Base-by-base conservation (phyloP, 2,888 invertebrate genomes). In the Caenorhabditis wallacei region DNA sequence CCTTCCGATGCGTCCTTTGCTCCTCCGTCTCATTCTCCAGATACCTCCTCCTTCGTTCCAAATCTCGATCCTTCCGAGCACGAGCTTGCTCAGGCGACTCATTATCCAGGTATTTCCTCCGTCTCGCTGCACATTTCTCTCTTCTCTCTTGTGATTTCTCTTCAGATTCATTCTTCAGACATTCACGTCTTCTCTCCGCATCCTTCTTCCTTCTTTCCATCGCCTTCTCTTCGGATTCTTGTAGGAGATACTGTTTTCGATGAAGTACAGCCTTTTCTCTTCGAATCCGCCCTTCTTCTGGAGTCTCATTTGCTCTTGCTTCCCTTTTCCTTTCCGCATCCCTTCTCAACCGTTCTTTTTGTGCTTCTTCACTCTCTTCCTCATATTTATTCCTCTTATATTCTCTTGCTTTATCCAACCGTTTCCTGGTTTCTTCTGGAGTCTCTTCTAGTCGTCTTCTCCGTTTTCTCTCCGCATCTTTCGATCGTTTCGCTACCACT, bases 181-280 rank as follows among this genome's bases (percentile, higher is more conserved):
- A 51, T n/a, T 53, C 30, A 22, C 66, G 51, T 40, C 66, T 35
- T 53, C 66, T 30, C 8, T 35, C 53, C 13, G 66, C 66, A 40
- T 66, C 48, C 22, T 66, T 66, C 18, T 35, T 35, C 18, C n/a
- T 56, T 56, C 56, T 13, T 30, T 5, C 56, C 13, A 26, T 2
- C 4, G 56, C 35, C 20, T 56, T 56, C 5, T 48, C 46, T 7
- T n/a, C 46, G 1, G 46, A 48, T 18, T 48, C 46, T 2, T 48
- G 13, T 8, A 13, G 2, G 18, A 48, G 18, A 18, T 48, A 48
- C 18, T 48, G 7, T 18, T 48, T 48, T 18, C 46, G 13, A 18
- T 48, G 46, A 2, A 48, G 2, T 18, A 13, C n/a, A 2, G 46
- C 46, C 18, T 48, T 48, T 8, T 48, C 11, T 48, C 46, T 48